Base-by-base conservation (phyloP, 2,113 vertebrate species). In the Austrofundulus limnaeus region DNA sequence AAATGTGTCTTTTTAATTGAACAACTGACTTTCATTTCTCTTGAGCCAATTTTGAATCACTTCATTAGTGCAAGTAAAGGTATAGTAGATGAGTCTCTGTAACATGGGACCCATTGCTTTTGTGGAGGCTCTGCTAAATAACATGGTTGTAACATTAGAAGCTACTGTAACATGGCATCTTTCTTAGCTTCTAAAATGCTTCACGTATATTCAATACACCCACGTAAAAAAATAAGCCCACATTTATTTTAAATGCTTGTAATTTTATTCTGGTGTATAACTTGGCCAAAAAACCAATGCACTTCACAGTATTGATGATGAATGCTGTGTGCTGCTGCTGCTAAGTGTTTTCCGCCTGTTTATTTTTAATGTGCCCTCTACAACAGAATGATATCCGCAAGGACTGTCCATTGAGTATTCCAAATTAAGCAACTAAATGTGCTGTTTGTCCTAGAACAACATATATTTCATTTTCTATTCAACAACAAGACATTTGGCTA, bases 41-140 rank as follows among this genome's bases (percentile, higher is more conserved):
- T 54, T 50, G 66, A 54, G 43, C 53, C 49, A 51, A 51, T 28
- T 63, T 25, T 59, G 15, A 34, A 70, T 50, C 37, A 34, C 34
- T 49, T 59, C 42, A 62, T 80, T 47, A 56, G n/a, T 19, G 64
- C 64, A 58, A 72, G 50, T 57, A 56, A 48, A 61, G 11, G 31
- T 34, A 34, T 25, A 17, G 53, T 38, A 21, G 25, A 75, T 50
- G 8, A n/a, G 42, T 51, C 24, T 47, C 52, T 61, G 17, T 37
- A 23, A 49, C 41, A 46, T 3, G 23, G 54, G 58, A 66, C 51
- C 24, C n/a, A 39, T 45, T 50, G 25, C 21, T 54, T 51, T 20
- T 43, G 45, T 21, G 16, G 53, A 61, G 42, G 61, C 60, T 55
- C 11, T 61, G 41, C 31, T 52, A 45, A 59, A 61, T 53, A 59